Conservation (phyloP, 2,888 invertebrate genomes). For the Rhagophthalmus giganteus region DNA sequence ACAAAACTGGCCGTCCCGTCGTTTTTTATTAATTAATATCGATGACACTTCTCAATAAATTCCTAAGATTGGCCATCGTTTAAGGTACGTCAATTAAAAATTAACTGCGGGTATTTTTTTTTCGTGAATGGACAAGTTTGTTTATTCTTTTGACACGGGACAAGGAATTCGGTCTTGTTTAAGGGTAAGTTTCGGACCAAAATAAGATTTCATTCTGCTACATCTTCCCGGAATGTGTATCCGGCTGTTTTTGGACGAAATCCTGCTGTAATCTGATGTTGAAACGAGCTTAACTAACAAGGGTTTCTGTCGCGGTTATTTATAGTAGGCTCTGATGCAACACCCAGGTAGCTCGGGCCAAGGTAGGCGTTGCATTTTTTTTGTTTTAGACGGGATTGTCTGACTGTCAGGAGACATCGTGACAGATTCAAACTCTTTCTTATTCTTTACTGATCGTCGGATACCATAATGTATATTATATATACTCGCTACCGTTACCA, state of each 20-base stretch:
- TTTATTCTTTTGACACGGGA: conserved; percentile 53
- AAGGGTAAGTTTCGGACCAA: conserved; percentile 46
- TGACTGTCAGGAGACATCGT: conserved; percentile 50
- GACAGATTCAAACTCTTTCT: conserved; percentile 47
- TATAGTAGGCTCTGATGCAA: conserved; percentile 54
- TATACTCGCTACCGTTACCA: neutral
- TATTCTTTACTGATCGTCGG: conserved; percentile 37
- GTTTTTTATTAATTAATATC: conserved; percentile 51
- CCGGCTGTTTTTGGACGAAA: conserved; percentile 29
- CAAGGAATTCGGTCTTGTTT: conserved; percentile 47
- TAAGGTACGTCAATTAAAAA: conserved; percentile 52
- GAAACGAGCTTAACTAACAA: conserved; percentile 51
- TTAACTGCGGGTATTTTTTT: conserved; percentile 47
- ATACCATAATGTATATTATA: conserved; percentile 39
- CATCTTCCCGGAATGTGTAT: conserved; percentile 13
- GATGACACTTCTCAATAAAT: conserved; percentile 51
- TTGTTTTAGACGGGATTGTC: conserved; percentile 49
- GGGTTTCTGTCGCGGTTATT: conserved; percentile 56
- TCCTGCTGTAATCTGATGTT: conserved; percentile 51
- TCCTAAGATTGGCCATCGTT: conserved; percentile 46
- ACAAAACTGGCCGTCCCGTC: conserved; percentile 27
- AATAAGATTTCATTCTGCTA: conserved; percentile 36
- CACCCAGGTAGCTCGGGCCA: conserved; percentile 55
- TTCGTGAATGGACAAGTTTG: conserved; percentile 50
- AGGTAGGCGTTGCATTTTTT: conserved; percentile 55